These are phyloP conservation scores for Romanogobio albipinnatus DNA, from an alignment of 2,113 vertebrate species.

Conservation along the genomic window DNA sequence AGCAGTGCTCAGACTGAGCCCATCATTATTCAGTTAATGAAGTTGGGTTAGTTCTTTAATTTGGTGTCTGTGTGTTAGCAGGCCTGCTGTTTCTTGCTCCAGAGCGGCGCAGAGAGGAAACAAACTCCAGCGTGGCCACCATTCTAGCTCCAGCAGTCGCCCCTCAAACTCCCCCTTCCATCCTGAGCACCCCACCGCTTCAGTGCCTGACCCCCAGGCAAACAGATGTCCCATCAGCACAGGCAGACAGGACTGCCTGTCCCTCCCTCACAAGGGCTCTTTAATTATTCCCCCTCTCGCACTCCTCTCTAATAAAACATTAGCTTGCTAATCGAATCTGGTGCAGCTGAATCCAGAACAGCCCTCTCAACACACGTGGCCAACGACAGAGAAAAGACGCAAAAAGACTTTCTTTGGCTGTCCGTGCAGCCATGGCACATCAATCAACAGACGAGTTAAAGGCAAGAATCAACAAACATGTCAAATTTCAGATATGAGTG, in stretches of 20 bases:
- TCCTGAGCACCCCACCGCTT: conserved; percentile 44
- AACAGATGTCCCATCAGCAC: conserved; percentile 75
- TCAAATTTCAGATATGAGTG: conserved; percentile 48
- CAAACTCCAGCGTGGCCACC: conserved; percentile 54
- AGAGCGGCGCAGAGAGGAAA: conserved; percentile 57
- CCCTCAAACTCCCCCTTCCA: conserved; percentile 48
- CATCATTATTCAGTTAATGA: conserved; percentile 62
- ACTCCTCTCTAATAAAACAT: conserved; percentile 65
- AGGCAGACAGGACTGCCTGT: conserved; percentile 47
- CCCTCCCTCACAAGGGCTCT: conserved; percentile 59
- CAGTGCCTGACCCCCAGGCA: conserved; percentile 66
- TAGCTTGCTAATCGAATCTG: conserved; percentile 61
- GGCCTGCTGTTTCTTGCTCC: conserved; percentile 66
- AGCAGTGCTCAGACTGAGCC: conserved; percentile 54
- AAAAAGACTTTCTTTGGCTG: conserved; percentile 40
- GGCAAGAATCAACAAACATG: conserved; percentile 52
- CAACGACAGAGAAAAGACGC: conserved; percentile 15
- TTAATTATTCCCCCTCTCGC: conserved; percentile 61
- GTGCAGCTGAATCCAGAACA: conserved; percentile 57
- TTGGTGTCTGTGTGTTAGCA: conserved; percentile 53
- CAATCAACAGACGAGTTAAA: conserved; percentile 46
- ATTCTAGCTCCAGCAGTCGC: conserved; percentile 52
- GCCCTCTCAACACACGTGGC: conserved; percentile 44
- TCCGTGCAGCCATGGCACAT: conserved; percentile 46
- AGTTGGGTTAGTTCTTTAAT: conserved; percentile 69